These are phyloP conservation scores for Etheostoma spectabile DNA, from an alignment of 2,113 vertebrate species.

Conservation along the genomic window DNA sequence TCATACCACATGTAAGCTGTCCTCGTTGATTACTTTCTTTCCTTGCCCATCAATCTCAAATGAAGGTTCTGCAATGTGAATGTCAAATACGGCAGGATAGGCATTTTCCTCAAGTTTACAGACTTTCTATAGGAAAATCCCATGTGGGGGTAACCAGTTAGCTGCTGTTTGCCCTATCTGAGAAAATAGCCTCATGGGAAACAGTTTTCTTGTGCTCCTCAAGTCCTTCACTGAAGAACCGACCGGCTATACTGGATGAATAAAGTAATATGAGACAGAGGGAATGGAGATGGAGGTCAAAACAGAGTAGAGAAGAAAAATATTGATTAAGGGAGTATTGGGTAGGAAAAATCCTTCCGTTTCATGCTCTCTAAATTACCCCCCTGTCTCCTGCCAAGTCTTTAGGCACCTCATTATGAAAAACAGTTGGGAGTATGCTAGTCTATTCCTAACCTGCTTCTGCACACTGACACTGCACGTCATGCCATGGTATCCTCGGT, in stretches of 20 bases:
- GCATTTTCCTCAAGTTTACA: not conserved
- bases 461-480: conserved; percentile 35
- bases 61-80: not conserved
- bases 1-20: not conserved
- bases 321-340: conserved; percentile 33
- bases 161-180: conserved; percentile 8
- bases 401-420: conserved; percentile 74
- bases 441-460: conserved; percentile 38
- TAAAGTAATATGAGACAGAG: conserved; percentile 30
- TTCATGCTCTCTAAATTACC: conserved; percentile 62
- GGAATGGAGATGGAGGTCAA: conserved; percentile 26
- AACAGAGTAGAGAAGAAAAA: conserved; percentile 31
- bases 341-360: conserved; percentile 55
- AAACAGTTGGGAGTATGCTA: conserved; percentile 46
- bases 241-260: conserved; percentile 35
- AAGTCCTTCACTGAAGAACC: conserved; percentile 28
- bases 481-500: conserved; percentile 16
- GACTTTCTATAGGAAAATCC: not conserved
- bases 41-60: not conserved
- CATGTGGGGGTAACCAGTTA: not conserved
- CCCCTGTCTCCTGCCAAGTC: conserved; percentile 65
- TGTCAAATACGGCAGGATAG: not conserved
- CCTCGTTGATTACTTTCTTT: not conserved
- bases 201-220: conserved; percentile 38
- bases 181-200: conserved; percentile 42